phyloP scores from a whole-genome alignment of 2,113 vertebrate species.

The Cyrtonyx montezumae region DNA sequence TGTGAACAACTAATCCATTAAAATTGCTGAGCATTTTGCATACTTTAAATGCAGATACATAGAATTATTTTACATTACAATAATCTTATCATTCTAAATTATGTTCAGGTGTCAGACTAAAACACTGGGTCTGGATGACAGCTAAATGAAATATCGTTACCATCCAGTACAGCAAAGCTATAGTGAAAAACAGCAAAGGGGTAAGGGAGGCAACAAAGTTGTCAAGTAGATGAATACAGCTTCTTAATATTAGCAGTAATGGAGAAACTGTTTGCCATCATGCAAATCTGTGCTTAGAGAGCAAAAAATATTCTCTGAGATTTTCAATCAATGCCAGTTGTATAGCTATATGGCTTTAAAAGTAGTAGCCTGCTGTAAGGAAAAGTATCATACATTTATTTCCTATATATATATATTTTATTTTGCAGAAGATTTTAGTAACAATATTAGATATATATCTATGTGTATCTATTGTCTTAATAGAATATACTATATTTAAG shows the following conservation, averaged over 20 bases:
- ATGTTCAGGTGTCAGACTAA: slow-evolving; percentile 6
- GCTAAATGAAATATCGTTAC: slow-evolving; percentile 34
- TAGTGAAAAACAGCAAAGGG: background rate
- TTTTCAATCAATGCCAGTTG: slow-evolving; percentile 63
- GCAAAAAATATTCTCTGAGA: slow-evolving; percentile 48
- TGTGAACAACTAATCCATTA: slow-evolving; percentile 24
- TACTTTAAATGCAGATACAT: slow-evolving; percentile 26
- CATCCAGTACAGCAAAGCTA: background rate
- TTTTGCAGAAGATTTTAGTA: background rate
- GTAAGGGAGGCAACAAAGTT: slow-evolving; percentile 42
- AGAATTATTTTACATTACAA: slow-evolving; percentile 47
- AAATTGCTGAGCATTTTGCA: slow-evolving; percentile 25
- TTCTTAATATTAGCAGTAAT: slow-evolving; percentile 62
- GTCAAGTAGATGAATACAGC: slow-evolving; percentile 52
- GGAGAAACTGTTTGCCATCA: slow-evolving; percentile 59
- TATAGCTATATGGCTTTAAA: slow-evolving; percentile 5
- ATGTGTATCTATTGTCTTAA: background rate
- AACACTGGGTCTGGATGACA: slow-evolving; percentile 31
- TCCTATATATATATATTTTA: background rate
- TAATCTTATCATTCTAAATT: slow-evolving; percentile 47
- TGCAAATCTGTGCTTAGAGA: slow-evolving; percentile 69
- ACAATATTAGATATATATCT: background rate
- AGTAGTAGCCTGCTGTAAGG: background rate
- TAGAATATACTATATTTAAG: background rate
- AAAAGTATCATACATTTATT: background rate